Percentiles rank a stretch among this genome's conserved stretches.
These are phyloP conservation scores for Zeugodacus cucurbitae DNA, from an alignment of 1,140 invertebrate species.

Conservation along the genomic window DNA sequence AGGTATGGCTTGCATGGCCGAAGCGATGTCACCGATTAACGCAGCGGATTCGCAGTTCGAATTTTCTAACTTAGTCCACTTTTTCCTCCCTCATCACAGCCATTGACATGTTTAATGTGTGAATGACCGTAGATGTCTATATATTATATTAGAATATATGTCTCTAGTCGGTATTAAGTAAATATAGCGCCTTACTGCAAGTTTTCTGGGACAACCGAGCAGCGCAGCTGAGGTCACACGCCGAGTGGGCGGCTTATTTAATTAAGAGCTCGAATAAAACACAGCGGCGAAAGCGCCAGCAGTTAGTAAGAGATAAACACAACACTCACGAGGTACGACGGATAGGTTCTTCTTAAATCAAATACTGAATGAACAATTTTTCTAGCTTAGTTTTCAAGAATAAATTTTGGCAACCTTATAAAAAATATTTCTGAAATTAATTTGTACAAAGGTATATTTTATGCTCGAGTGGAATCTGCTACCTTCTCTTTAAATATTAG, in stretches of 20 bases:
- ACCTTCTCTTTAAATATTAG: too few relatives aligned
- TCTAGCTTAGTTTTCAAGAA: too few relatives aligned
- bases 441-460: too few relatives aligned
- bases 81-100: not conserved
- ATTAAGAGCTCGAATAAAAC: constrained; percentile 6
- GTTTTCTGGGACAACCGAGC: not conserved
- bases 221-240: not conserved
- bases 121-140: not conserved
- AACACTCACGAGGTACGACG: not conserved
- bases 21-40: not conserved
- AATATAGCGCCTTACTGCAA: not conserved
- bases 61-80: not conserved
- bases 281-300: not conserved
- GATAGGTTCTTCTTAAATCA: not conserved
- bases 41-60: not conserved
- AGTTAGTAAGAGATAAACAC: not conserved
- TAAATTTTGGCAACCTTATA: too few relatives aligned
- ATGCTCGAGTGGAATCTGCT: too few relatives aligned
- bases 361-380: too few relatives aligned
- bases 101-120: not conserved
- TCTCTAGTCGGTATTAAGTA: not conserved
- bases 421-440: too few relatives aligned
- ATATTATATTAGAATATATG: too few relatives aligned
- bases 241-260: not conserved
- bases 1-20: not conserved